Percentiles rank a stretch among this genome's conserved stretches.
phyloP scores from a whole-genome alignment of 2,888 invertebrate genomes.

The Synanthedon myopaeformis region DNA sequence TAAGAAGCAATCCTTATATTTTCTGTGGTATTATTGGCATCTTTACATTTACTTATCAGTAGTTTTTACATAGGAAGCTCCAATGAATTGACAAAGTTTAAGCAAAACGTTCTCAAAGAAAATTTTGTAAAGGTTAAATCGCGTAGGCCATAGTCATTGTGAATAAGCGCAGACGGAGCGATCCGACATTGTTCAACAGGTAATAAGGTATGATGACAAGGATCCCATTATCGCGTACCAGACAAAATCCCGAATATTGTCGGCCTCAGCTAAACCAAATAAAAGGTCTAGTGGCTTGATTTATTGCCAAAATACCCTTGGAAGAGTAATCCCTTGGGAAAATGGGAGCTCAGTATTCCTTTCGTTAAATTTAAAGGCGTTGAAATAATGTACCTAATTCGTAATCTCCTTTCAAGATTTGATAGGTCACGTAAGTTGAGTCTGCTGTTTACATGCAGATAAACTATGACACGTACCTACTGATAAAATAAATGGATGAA shows the following conservation, averaged over 20 bases:
- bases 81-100: too few relatives aligned
- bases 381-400: too few relatives aligned
- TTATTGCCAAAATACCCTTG: constrained; percentile 38
- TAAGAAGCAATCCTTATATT: too few relatives aligned
- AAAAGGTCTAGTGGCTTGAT: constrained; percentile 32
- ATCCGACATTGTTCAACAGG: constrained; percentile 27
- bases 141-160: background rate
- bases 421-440: too few relatives aligned
- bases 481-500: background rate
- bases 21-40: too few relatives aligned
- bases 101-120: too few relatives aligned
- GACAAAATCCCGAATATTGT: constrained; percentile 16
- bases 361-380: background rate
- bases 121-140: too few relatives aligned
- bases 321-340: background rate
- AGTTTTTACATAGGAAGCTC: too few relatives aligned
- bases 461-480: too few relatives aligned
- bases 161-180: background rate
- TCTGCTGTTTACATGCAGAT: too few relatives aligned
- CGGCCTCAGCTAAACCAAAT: constrained; percentile 19
- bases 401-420: too few relatives aligned
- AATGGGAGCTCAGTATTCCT: background rate
- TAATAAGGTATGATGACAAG: constrained; percentile 41
- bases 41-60: too few relatives aligned
- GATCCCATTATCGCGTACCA: constrained; percentile 34